Evolutionary conservation across 2,113 vertebrate species (phyloP).

Genomic region (Cyanocitta stelleri): DNA sequence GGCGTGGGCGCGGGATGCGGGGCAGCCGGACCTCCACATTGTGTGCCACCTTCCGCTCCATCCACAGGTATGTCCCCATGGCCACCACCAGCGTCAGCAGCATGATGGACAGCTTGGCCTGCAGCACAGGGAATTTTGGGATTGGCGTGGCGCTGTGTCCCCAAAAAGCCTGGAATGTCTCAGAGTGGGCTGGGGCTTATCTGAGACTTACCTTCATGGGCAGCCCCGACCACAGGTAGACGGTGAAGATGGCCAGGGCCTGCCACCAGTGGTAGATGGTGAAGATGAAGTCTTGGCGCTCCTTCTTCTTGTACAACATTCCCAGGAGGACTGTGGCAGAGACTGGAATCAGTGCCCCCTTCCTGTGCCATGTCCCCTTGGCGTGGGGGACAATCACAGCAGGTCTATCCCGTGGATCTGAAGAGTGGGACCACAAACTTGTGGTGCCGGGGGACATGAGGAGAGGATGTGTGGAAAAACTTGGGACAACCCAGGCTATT

Average conservation of each 20-base stretch:
- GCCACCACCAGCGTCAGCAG: conserved; percentile 76
- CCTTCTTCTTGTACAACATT: conserved; percentile 91
- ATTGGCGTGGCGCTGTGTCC: accelerated
- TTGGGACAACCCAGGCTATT: background rate
- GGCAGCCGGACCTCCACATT: conserved; percentile 76
- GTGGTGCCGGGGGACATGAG: accelerated
- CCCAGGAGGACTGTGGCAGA: conserved; percentile 80
- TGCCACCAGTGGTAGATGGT: conserved; percentile 98
- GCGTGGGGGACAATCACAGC: accelerated
- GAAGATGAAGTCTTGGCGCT: conserved; percentile 92
- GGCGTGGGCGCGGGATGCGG: conserved; percentile 87
- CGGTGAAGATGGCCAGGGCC: conserved; percentile 88
- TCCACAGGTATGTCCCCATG: conserved; percentile 75
- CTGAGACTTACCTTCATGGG: conserved; percentile 87
- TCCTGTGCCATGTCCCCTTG: accelerated
- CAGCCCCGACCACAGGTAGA: conserved; percentile 84
- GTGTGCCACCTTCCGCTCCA: conserved; percentile 81
- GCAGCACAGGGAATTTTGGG: accelerated
- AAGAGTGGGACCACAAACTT: background rate
- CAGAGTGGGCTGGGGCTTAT: background rate
- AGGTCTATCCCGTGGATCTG: accelerated
- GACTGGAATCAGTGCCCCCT: background rate
- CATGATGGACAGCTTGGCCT: conserved; percentile 87
- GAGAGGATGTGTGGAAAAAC: background rate
- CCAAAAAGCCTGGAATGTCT: background rate